phyloP scores from a whole-genome alignment of 2,888 invertebrate genomes.

The Seira musarum region DNA sequence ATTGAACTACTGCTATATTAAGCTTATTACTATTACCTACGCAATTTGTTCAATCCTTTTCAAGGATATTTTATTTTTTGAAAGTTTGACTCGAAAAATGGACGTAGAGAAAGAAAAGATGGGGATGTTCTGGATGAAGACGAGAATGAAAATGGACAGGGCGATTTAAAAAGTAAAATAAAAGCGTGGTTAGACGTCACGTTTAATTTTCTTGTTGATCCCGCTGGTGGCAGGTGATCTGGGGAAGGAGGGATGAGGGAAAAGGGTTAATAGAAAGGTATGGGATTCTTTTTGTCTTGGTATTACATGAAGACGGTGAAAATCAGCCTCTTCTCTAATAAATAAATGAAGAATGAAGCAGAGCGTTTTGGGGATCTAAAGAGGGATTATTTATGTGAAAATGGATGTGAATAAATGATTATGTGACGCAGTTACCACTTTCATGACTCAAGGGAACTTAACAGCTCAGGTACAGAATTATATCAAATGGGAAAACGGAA shows the following conservation, averaged over 20 bases:
- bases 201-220: not conserved
- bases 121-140: too few relatives aligned
- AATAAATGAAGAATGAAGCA: conserved; percentile 1
- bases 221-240: conserved; percentile 6
- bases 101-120: not conserved
- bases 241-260: not conserved
- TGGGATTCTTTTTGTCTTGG: not conserved
- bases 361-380: not conserved
- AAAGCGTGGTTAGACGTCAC: conserved; percentile 11
- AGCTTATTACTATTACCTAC: not conserved
- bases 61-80: not conserved
- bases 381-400: conserved; percentile 2
- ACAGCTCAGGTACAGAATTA: not conserved
- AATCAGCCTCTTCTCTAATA: not conserved
- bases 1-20: too few relatives aligned
- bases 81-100: not conserved
- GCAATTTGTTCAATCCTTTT: not conserved
- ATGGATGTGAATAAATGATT: conserved; percentile 1
- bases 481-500: not conserved
- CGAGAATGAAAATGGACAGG: conserved; percentile 14
- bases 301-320: not conserved
- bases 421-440: conserved; percentile 9
- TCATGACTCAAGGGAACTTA: not conserved
- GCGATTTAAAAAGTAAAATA: conserved; percentile 11
- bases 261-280: not conserved